These are phyloP conservation scores for Arenicola marina DNA, from an alignment of 2,888 invertebrate genomes.

Conservation along the genomic window DNA sequence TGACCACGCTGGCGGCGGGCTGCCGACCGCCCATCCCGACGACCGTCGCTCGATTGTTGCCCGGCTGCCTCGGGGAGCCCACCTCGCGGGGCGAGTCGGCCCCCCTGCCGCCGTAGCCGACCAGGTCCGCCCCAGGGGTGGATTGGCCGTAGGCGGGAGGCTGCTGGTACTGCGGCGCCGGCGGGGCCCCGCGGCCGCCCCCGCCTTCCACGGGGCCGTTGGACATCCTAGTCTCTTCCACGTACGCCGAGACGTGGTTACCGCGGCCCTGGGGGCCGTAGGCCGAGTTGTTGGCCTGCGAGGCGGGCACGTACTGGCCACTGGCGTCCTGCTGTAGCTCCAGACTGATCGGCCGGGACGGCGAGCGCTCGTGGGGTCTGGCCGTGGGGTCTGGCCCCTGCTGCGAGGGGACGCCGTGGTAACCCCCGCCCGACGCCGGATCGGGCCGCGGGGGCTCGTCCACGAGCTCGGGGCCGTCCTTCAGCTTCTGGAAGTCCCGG, in stretches of 20 bases:
- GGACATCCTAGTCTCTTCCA: no score
- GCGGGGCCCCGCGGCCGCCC: neutral
- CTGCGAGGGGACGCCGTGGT: no score
- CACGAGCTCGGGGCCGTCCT: neutral
- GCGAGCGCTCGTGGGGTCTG: neutral
- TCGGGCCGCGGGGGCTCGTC: neutral
- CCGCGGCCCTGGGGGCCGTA: no score
- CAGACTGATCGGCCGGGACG: neutral
- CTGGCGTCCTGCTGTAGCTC: neutral
- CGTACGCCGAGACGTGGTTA: no score
- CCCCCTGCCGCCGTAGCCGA: no score
- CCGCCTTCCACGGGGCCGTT: neutral
- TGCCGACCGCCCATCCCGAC: no score
- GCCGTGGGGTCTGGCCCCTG: neutral
- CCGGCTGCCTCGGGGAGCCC: no score
- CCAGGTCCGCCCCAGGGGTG: no score
- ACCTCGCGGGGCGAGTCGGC: no score
- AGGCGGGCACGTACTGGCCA: no score
- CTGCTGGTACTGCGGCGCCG: neutral
- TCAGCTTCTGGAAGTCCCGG: neutral
- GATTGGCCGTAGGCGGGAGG: neutral
- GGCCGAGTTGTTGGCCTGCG: no score
- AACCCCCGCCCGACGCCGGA: neutral
- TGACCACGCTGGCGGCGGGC: neutral
- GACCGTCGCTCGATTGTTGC: no score